Percentiles rank a stretch among this genome's conserved stretches.
phyloP scores from a whole-genome alignment of 2,888 invertebrate species.

The Micropterix aruncella region DNA sequence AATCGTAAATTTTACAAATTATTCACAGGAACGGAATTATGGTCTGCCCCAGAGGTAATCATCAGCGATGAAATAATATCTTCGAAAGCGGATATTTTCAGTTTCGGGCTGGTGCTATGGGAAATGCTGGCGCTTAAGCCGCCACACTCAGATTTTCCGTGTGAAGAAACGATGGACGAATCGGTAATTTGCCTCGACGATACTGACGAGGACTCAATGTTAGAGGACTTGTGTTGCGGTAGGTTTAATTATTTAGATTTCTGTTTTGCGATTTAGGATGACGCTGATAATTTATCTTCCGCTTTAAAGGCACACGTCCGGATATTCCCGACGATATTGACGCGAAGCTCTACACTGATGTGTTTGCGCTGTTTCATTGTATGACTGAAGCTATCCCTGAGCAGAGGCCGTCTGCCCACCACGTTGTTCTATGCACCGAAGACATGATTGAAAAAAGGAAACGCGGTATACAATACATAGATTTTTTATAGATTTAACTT shows the following conservation, averaged over 20 bases:
- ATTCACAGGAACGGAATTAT: conserved; percentile 54
- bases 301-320: conserved; percentile 50
- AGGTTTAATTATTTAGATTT: too few species aligned
- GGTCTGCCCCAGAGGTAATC: conserved; percentile 70
- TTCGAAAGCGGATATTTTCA: conserved; percentile 64
- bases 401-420: conserved; percentile 44
- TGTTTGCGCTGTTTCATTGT: conserved; percentile 54
- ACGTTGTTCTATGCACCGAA: conserved; percentile 29
- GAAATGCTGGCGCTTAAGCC: conserved; percentile 65
- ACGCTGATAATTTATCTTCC: neutral
- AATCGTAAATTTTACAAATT: neutral
- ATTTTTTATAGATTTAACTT: conserved; percentile 3
- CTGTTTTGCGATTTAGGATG: too few species aligned
- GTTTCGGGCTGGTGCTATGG: conserved; percentile 65
- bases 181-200: conserved; percentile 12
- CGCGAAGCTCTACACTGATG: conserved; percentile 40
- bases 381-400: conserved; percentile 50
- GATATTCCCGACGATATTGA: conserved; percentile 46
- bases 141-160: conserved; percentile 40
- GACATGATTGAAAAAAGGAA: conserved; percentile 18
- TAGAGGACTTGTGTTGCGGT: conserved; percentile 3
- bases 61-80: conserved; percentile 42
- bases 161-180: conserved; percentile 6
- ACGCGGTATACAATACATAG: neutral
- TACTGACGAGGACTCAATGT: conserved; percentile 13